Evolutionary conservation across 2,888 invertebrate genomes (phyloP), one percentile per base, ranked within the genome.

Genomic region (Drosophila ezoana): DNA sequence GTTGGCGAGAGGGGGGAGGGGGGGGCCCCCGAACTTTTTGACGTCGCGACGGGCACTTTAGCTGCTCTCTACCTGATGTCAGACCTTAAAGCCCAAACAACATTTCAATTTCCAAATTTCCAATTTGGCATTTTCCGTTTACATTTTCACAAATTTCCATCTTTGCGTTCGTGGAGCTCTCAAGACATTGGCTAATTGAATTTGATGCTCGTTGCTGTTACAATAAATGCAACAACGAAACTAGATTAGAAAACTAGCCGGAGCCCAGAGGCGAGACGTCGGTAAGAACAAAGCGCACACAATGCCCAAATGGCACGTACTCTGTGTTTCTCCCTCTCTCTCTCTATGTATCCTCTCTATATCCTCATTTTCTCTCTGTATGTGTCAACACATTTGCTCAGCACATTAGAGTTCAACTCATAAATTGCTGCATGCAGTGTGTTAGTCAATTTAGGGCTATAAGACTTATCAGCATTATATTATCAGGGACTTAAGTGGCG

Each of bases 121-220:
- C 11, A 10, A 28, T 41, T 45, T 37, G 13, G 37, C 16, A 20
- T 35, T 52, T 44, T 38, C 59, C 57, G 35, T 59, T 57, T 60
- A 4, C 20, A 2, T 11, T 41, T 51, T 23, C 28, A 2, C 51
- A 4, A 32, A 23, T 43, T 33, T 28, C 35, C 41, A 28, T 47
- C 51, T 63, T 38, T 53, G 10, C n/a, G 48, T 14, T 44, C 28
- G 28, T 43, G n/a, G 57, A 48, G 45, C 49, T 82, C 28, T 72
- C 44, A 82, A 83, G 81, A 82, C 84, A 66, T 65, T 61, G 65
- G 48, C 75, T 82, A 87, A 82, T 87, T 82, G 78, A 87, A 82
- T 87, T 84, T 67, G 33, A 23, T 41, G 47, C 51, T 43, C 57
- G 48, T 57, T 56, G 63, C 60, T 65, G 47, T 45, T 58, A 65